Evolutionary conservation across 2,797 vertebrate species (phyloP), one percentile per base, ranked within the genome.

Genomic region (Heliangelus exortis): DNA sequence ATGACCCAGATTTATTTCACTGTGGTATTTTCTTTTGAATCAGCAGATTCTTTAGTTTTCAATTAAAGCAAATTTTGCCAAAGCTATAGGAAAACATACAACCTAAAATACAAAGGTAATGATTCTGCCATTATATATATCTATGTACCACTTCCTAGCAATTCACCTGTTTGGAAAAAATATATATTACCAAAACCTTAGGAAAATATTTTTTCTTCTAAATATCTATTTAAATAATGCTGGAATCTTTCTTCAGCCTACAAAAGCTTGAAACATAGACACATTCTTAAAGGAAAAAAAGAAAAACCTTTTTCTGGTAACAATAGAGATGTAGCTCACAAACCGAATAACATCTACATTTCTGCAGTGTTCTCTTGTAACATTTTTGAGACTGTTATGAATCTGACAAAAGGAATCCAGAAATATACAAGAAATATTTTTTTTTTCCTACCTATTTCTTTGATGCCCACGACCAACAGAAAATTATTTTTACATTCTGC

Each of bases 401-500:
- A 57, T 34, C 45, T 50, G 48, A 79, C 17, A 73, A 80, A 86
- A 92, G 61, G 59, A 94, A 93, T 71, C 50, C 34, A 63, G 81
- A 54, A 48, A 41, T 7, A 76, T 26, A 36, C 1, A 5, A 71
- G 28, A 74, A 80, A 82, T 45, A 47, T 6, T 57, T 92, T 25
- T 92, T 90, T 84, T 81, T 83, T 77, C 41, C 48, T 84, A 84
- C n/a, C 36, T 61, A 39, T 78, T 95, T 87, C 67, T 85, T 89
- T 85, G 36, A 80, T 29, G 59, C 25, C 43, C 15, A 10, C 21
- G 41, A 87, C 74, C 41, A 74, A 57, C 1, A 63, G 34, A 95
- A 95, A 93, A 83, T 61, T 80, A 84, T 83, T 95, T 88, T 90
- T 65, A 67, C 41, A 77, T 95, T 93, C 84, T 93, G 72, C 92